phyloP scores from a whole-genome alignment of 2,888 invertebrate genomes.

The Drosophila pseudotakahashii region DNA sequence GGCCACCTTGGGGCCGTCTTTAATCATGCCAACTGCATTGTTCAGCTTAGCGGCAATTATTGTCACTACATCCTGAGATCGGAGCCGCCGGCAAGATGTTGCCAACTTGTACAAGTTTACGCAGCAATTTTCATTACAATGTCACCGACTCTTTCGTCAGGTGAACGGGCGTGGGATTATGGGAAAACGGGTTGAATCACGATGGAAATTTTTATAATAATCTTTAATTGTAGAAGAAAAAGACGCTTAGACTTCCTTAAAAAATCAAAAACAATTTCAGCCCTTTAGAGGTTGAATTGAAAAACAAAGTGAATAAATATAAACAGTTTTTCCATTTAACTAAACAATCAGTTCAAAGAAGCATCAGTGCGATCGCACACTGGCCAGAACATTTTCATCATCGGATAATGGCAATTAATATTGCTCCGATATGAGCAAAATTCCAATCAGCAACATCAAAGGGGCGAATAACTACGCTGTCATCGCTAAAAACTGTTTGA shows the following conservation, averaged over 20 bases:
- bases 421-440: slow-evolving; percentile 39
- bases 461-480: slow-evolving; percentile 30
- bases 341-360: slow-evolving; percentile 25
- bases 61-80: slow-evolving; percentile 65
- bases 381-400: slow-evolving; percentile 28
- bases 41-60: slow-evolving; percentile 70
- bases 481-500: slow-evolving; percentile 46
- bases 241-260: no score
- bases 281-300: not conserved
- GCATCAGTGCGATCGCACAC: slow-evolving; percentile 17
- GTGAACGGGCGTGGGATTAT: slow-evolving; percentile 20
- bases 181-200: not conserved
- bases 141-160: slow-evolving; percentile 39
- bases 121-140: slow-evolving; percentile 57
- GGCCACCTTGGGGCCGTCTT: slow-evolving; percentile 40
- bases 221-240: not conserved
- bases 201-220: not conserved
- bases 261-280: not conserved
- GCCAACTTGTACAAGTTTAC: slow-evolving; percentile 49
- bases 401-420: slow-evolving; percentile 41
- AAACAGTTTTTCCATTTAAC: not conserved
- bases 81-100: slow-evolving; percentile 50
- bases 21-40: slow-evolving; percentile 39
- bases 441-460: slow-evolving; percentile 35
- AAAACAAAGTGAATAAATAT: slow-evolving; percentile 12